These are phyloP conservation scores for Tragelaphus buxtoni DNA, from an alignment of 2,113 vertebrate species.

Conservation along the genomic window DNA sequence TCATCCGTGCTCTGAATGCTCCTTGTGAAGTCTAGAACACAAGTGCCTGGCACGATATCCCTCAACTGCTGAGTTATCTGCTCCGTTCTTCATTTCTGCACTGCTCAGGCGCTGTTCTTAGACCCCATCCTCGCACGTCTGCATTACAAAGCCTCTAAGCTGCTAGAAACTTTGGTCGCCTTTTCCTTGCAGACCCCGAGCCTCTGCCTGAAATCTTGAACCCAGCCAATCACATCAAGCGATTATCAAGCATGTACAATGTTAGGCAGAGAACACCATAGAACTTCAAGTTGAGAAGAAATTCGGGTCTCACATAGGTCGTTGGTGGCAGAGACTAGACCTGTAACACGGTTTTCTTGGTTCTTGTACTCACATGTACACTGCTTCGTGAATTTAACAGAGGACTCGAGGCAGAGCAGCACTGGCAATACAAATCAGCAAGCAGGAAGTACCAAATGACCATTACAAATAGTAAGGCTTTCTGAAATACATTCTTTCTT, in stretches of 20 bases:
- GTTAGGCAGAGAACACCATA: background rate
- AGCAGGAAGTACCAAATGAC: background rate
- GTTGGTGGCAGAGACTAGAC: background rate
- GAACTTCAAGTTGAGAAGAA: background rate
- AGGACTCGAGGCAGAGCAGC: background rate
- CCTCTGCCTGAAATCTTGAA: background rate
- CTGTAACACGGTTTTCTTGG: background rate
- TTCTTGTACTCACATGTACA: background rate
- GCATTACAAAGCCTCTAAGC: background rate
- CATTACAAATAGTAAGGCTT: background rate
- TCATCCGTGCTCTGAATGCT: background rate
- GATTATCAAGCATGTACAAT: background rate
- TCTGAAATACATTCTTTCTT: background rate
- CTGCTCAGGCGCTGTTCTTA: background rate
- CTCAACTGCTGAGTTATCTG: background rate
- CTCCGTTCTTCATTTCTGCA: background rate
- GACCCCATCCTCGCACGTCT: background rate
- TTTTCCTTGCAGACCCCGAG: background rate
- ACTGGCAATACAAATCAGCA: background rate
- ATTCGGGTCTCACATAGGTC: background rate
- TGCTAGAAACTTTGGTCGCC: background rate
- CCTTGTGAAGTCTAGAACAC: background rate
- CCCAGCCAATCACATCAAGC: background rate
- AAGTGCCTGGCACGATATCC: background rate
- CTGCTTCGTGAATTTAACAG: background rate